Conservation (phyloP, 2,113 vertebrate species). For the Vulpes lagopus region DNA sequence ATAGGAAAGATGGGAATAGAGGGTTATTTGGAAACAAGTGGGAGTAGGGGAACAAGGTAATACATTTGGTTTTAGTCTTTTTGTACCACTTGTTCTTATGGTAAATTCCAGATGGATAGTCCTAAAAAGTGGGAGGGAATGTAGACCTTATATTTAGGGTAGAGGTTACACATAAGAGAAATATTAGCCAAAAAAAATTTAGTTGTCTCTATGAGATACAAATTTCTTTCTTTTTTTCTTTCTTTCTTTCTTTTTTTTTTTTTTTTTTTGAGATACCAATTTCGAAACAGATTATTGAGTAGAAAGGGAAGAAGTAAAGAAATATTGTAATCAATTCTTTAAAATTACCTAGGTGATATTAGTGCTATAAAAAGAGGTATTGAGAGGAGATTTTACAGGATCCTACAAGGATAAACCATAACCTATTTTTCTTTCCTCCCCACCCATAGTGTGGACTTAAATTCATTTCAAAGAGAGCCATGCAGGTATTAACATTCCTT, state of each 20-base stretch:
- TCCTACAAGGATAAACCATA: background rate
- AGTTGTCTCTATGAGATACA: background rate
- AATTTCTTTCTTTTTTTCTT: background rate
- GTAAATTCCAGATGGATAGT: background rate
- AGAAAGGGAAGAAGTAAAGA: constrained; percentile 19
- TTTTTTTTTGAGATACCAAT: background rate
- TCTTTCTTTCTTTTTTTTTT: too few relatives aligned
- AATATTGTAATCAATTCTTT: background rate
- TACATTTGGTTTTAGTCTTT: background rate
- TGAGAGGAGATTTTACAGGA: background rate
- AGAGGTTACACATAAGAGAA: background rate
- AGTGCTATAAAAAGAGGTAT: background rate
- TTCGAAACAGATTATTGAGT: background rate
- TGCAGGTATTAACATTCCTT: background rate
- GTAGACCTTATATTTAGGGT: background rate
- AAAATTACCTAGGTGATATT: background rate
- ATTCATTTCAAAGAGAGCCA: background rate
- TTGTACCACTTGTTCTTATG: background rate
- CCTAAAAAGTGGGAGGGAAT: background rate
- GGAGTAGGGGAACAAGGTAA: background rate
- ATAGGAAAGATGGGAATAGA: background rate
- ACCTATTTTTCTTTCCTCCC: background rate
- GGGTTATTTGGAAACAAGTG: background rate
- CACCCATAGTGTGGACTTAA: background rate
- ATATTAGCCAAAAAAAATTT: background rate